These are phyloP conservation scores for Myrmecophaga tridactyla DNA, from an alignment of 2,113 vertebrate genomes.

Conservation along the genomic window DNA sequence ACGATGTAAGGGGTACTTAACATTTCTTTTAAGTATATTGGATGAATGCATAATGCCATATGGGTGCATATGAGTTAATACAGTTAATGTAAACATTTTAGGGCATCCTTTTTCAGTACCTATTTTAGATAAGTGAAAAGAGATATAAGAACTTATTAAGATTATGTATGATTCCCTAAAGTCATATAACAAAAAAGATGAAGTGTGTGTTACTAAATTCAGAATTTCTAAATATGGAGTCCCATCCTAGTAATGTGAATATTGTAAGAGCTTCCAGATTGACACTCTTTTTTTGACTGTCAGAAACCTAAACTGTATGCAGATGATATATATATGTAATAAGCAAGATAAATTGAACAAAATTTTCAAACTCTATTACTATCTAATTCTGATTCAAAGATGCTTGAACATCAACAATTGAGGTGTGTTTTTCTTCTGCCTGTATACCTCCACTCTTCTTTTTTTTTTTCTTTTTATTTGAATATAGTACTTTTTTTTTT, in stretches of 20 bases:
- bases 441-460: accelerated
- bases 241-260: neutral
- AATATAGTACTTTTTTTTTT: too few species aligned
- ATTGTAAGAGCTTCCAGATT: neutral
- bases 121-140: neutral
- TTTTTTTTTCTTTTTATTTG: neutral
- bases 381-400: neutral
- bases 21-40: neutral
- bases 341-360: neutral
- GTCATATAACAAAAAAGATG: neutral
- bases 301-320: neutral
- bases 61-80: neutral
- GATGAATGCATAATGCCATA: neutral
- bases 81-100: neutral
- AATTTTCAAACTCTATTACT: neutral
- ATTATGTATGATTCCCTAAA: neutral
- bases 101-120: neutral
- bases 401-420: neutral
- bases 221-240: neutral
- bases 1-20: neutral
- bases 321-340: neutral
- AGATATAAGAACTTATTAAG: neutral
- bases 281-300: neutral
- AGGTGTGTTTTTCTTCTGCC: neutral
- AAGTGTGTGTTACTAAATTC: neutral